These are phyloP conservation scores for Drosophila bocki DNA, from an alignment of 1,140 invertebrate genomes.

Conservation along the genomic window DNA sequence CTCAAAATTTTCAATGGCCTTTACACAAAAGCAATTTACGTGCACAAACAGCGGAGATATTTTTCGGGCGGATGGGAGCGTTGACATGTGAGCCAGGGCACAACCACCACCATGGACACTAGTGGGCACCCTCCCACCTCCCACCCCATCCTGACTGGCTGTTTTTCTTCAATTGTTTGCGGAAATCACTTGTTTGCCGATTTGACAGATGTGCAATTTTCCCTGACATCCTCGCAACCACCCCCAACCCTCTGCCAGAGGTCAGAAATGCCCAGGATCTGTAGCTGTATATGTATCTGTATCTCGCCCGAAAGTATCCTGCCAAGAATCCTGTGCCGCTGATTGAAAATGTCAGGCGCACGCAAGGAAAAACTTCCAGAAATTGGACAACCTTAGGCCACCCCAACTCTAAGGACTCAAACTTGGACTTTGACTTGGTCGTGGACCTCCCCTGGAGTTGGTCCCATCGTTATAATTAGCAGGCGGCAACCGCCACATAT, in stretches of 20 bases:
- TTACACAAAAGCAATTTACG: conserved; percentile 80
- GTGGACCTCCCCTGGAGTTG: neutral
- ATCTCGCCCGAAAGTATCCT: conserved; percentile 22
- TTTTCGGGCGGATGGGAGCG: conserved; percentile 47
- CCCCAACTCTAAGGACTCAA: neutral
- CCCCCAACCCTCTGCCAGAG: conserved; percentile 36
- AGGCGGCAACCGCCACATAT: conserved; percentile 50
- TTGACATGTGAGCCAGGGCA: conserved; percentile 60
- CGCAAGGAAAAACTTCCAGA: conserved; percentile 49
- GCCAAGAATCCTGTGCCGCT: conserved; percentile 32
- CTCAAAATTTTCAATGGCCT: conserved; percentile 68
- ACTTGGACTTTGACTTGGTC: neutral
- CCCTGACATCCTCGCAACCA: conserved; percentile 72
- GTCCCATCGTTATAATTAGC: conserved; percentile 68
- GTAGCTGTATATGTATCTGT: conserved; percentile 12
- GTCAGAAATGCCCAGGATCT: conserved; percentile 52
- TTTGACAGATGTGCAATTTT: conserved; percentile 84
- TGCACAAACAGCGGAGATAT: conserved; percentile 72
- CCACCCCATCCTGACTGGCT: conserved; percentile 55
- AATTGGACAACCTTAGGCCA: conserved; percentile 18
- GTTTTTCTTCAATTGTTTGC: conserved; percentile 80
- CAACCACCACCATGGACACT: conserved; percentile 35
- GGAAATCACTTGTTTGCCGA: conserved; percentile 83
- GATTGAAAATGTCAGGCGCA: conserved; percentile 80
- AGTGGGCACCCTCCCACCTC: conserved; percentile 23